phyloP scores from a whole-genome alignment of 2,113 vertebrate genomes.

The Amia ocellicauda region DNA sequence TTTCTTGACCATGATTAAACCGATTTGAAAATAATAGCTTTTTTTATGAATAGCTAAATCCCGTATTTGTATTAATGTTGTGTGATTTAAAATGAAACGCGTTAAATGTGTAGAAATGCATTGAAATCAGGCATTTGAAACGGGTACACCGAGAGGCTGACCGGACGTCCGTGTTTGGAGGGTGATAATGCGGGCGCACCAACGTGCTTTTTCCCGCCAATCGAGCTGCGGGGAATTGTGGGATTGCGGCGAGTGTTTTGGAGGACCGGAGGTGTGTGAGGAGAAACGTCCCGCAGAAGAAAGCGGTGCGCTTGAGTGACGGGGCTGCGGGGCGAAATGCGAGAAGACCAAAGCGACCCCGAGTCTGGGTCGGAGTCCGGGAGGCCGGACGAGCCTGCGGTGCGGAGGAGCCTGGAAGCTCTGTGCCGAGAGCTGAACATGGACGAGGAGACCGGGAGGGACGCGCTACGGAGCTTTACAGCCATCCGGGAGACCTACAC shows the following conservation, averaged over 20 bases:
- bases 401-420: slow-evolving; percentile 57
- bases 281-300: not conserved
- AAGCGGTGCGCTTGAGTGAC: slow-evolving; percentile 1
- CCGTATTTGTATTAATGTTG: no score
- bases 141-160: no score
- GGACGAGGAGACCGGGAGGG: slow-evolving; percentile 78
- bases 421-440: slow-evolving; percentile 89
- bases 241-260: slow-evolving; percentile 34
- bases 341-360: slow-evolving; percentile 58
- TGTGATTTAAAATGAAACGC: no score
- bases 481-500: slow-evolving; percentile 83
- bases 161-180: no score
- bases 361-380: slow-evolving; percentile 44
- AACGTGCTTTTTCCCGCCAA: slow-evolving; percentile 67
- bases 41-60: no score
- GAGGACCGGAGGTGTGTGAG: slow-evolving; percentile 35
- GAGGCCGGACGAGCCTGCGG: slow-evolving; percentile 46
- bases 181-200: no score
- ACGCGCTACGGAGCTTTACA: slow-evolving; percentile 80
- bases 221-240: slow-evolving; percentile 55
- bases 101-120: no score
- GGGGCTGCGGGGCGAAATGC: slow-evolving; percentile 34
- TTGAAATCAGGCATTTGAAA: no score
- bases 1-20: no score
- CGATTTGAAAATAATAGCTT: no score